Evolutionary conservation across 2,888 invertebrate species (phyloP).

Genomic region (Pyralis farinalis): DNA sequence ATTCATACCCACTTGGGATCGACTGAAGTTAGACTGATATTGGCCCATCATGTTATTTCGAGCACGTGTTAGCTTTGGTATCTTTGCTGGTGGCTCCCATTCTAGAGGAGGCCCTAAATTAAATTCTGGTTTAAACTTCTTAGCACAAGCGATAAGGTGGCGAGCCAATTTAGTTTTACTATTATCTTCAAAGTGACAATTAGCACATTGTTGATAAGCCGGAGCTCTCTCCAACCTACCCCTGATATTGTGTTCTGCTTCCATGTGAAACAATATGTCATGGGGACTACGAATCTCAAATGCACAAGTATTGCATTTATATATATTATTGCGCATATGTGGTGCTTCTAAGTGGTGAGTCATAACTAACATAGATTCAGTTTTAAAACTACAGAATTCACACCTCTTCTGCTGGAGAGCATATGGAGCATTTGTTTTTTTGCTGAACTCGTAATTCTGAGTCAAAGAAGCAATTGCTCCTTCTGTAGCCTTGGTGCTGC

Average conservation of each 20-base stretch:
- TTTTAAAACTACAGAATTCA: constrained; percentile 95
- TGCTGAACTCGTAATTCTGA: constrained; percentile 92
- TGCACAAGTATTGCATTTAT: constrained; percentile 93
- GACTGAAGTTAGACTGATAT: constrained; percentile 71
- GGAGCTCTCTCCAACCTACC: constrained; percentile 94
- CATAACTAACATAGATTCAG: constrained; percentile 93
- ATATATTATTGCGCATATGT: constrained; percentile 93
- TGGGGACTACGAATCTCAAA: constrained; percentile 93
- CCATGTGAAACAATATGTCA: constrained; percentile 96
- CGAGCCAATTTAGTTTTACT: constrained; percentile 95
- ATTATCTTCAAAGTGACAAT: constrained; percentile 97
- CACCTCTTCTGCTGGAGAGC: constrained; percentile 90
- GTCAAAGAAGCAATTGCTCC: constrained; percentile 92
- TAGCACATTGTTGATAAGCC: constrained; percentile 95
- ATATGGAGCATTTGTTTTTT: constrained; percentile 93
- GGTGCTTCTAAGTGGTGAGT: constrained; percentile 95
- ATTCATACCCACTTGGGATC: constrained; percentile 72
- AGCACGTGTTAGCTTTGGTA: constrained; percentile 84
- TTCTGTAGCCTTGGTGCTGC: constrained; percentile 87
- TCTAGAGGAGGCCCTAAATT: constrained; percentile 94
- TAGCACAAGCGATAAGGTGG: constrained; percentile 93
- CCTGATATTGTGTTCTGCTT: constrained; percentile 93
- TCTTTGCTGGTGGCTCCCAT: constrained; percentile 97
- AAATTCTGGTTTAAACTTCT: constrained; percentile 94
- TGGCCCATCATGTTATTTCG: constrained; percentile 63